These are phyloP conservation scores for Drosophila bifasciata DNA, from an alignment of 1,140 invertebrate species.

Conservation along the genomic window DNA sequence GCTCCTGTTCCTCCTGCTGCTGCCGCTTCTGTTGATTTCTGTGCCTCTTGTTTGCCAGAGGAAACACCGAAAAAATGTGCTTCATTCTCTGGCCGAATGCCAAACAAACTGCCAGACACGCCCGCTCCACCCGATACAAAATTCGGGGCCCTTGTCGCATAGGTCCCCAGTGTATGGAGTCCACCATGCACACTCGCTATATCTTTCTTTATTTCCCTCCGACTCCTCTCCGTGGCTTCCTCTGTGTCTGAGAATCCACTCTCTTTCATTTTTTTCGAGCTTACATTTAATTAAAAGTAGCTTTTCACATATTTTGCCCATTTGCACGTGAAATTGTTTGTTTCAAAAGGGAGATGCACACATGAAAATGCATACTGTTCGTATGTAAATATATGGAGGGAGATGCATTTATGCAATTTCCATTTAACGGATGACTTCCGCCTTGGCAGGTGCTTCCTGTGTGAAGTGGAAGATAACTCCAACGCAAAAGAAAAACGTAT, in stretches of 20 bases:
- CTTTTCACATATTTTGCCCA: slow-evolving; percentile 35
- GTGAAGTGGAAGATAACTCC: background rate
- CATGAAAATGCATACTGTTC: background rate
- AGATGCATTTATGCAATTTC: slow-evolving; percentile 30
- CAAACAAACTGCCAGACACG: slow-evolving; percentile 31
- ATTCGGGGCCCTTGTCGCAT: slow-evolving; percentile 37
- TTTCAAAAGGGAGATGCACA: background rate
- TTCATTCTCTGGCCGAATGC: slow-evolving; percentile 34
- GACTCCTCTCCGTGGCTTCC: background rate
- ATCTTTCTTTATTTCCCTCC: background rate
- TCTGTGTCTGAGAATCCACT: background rate
- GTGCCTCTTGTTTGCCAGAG: slow-evolving; percentile 31
- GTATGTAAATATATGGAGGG: background rate
- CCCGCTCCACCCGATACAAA: slow-evolving; percentile 6
- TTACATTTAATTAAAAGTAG: slow-evolving; percentile 53
- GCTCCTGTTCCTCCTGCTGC: slow-evolving; percentile 1
- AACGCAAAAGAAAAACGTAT: background rate
- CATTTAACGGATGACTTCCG: slow-evolving; percentile 33
- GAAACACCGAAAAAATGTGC: slow-evolving; percentile 20
- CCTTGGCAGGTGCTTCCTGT: slow-evolving; percentile 31
- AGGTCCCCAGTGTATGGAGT: slow-evolving; percentile 12
- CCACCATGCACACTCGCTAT: background rate
- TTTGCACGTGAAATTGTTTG: slow-evolving; percentile 36
- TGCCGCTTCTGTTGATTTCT: slow-evolving; percentile 29
- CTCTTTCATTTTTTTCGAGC: slow-evolving; percentile 17